Evolutionary conservation across 2,113 vertebrate genomes (phyloP).

Genomic region (Taxidea taxus): DNA sequence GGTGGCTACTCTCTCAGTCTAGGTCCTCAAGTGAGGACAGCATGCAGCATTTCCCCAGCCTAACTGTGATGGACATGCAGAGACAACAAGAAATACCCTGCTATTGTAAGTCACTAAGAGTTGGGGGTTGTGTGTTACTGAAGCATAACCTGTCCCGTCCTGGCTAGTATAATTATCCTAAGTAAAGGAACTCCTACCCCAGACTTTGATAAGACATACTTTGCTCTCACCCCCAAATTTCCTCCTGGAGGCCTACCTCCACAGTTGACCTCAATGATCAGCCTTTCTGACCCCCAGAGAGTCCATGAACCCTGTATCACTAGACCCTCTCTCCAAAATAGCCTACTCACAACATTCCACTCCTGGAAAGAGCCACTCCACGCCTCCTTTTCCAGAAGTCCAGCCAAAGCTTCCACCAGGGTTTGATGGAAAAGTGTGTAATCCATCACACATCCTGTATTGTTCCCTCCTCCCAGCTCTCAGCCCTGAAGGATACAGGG

Average conservation of each 20-base stretch:
- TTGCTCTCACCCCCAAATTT: background rate
- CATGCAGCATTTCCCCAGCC: background rate
- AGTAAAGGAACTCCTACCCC: background rate
- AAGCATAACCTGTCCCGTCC: background rate
- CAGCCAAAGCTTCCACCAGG: conserved; percentile 20
- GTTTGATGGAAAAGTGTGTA: conserved; percentile 72
- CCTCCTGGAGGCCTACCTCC: background rate
- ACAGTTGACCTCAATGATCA: background rate
- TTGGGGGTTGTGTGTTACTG: background rate
- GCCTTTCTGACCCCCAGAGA: background rate
- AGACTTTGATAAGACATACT: background rate
- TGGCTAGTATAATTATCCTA: background rate
- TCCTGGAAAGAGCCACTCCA: conserved; percentile 31
- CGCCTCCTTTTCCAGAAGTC: conserved; percentile 57
- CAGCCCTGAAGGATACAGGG: conserved; percentile 7
- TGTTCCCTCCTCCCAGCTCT: conserved; percentile 54
- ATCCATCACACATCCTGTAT: conserved; percentile 62
- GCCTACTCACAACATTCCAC: background rate
- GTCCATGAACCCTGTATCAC: background rate
- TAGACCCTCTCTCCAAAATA: background rate
- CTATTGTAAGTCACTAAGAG: background rate
- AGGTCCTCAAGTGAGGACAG: background rate
- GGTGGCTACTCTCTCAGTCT: background rate
- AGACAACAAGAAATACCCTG: background rate
- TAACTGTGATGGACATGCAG: background rate